Evolutionary conservation across 2,888 invertebrate genomes (phyloP), one percentile per base, ranked within the genome.

Genomic region (Acleris emargana): DNA sequence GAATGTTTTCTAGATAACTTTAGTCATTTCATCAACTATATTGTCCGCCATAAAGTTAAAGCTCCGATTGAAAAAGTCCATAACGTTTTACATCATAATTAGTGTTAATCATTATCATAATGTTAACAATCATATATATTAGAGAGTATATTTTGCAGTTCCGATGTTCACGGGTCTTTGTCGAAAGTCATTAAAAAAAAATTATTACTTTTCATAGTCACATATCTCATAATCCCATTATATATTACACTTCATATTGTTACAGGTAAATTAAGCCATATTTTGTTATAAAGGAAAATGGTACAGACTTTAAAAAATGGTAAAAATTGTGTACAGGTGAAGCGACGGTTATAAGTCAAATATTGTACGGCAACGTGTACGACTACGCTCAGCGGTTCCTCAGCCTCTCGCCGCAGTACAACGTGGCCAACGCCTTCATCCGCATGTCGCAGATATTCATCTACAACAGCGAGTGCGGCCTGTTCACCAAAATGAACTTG

Each of bases 321-420:
- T 28, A 28, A 28, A 28, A 28, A 32, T 9, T 32, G 9, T 32
- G 11, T 38, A 32, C 73, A 91, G 91, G 90, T 52, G 90, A 91
- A 73, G 83, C 88, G 0, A 87, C 90, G 6, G 78, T 89, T 22
- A 55, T 89, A 55, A 82, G 86, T 2, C 87, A 83, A 54, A 68
- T 89, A 25, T 80, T 88, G 47, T 86, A 84, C 68, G 88, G 89
- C 1, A 75, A 83, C n/a, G 70, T 77, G 3, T 76, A 83, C 1
- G 69, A 73, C 45, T 81, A 79, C 55, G 76, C 80, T 0, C 43
- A 86, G 61, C 73, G 77, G 13, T 76, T 88, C 25, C 83, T 89
- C 81, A 80, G 78, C 16, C 66, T 91, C 3, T 90, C 88, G 0
- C 91, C 91, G 2, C 90, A 89, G 62, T 90, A 83, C 72, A 91